Evolutionary conservation across 2,113 vertebrate genomes (phyloP).

Genomic region (Seriola rivoliana): DNA sequence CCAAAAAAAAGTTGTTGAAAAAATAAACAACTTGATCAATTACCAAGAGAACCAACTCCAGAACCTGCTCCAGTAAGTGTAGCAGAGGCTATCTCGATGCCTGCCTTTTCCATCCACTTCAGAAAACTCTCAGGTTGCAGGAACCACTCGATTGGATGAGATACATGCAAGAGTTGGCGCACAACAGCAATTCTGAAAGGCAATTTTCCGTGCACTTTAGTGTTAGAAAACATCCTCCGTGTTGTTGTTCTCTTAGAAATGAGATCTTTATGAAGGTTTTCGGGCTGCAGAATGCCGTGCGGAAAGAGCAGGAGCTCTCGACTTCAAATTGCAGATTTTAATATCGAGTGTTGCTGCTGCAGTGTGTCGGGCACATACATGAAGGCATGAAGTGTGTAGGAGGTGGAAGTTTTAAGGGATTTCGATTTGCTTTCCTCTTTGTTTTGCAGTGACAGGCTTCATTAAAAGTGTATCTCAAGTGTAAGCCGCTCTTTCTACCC

Average conservation of each 20-base stretch:
- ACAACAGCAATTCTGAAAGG: not conserved
- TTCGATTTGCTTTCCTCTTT: not conserved
- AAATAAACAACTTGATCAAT: not conserved
- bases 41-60: not conserved
- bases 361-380: not conserved
- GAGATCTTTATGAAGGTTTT: not conserved
- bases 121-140: not conserved
- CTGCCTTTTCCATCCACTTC: not conserved
- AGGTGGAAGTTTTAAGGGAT: not conserved
- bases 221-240: not conserved
- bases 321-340: not conserved
- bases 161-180: not conserved
- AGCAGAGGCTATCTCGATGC: no score
- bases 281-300: not conserved
- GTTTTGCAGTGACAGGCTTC: conserved; percentile 16
- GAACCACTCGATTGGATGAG: not conserved
- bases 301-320: not conserved
- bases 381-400: not conserved
- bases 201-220: not conserved
- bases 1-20: not conserved
- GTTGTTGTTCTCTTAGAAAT: not conserved
- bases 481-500: not conserved
- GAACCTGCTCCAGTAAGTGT: not conserved
- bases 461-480: conserved; percentile 18
- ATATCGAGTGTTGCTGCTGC: not conserved